Conservation (phyloP, 2,888 invertebrate genomes). For the Tachina fera region DNA sequence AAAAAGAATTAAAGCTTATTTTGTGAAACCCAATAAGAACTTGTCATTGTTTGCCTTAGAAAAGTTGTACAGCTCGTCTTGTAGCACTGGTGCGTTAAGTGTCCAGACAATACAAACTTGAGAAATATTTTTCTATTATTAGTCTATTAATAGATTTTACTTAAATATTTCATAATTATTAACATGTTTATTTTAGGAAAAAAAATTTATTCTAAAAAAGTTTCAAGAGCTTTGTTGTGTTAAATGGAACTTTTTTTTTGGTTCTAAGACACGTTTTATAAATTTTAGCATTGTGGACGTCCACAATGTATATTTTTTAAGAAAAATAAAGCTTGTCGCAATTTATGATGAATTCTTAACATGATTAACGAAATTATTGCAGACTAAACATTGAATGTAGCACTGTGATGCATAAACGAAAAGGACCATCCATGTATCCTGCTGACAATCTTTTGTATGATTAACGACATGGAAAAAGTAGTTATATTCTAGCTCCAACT, state of each 20-base stretch:
- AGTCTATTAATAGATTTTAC: background rate
- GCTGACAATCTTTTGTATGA: no score
- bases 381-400: no score
- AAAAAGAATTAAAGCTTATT: background rate
- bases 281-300: no score
- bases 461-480: no score
- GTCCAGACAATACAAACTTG: background rate
- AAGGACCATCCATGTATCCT: no score
- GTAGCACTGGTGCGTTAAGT: constrained; percentile 13
- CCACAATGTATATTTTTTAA: no score
- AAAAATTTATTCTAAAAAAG: background rate
- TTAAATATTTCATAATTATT: no score
- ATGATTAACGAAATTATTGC: no score
- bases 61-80: background rate
- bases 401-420: no score
- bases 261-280: background rate
- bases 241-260: background rate
- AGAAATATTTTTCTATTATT: constrained; percentile 22
- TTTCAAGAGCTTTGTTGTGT: background rate
- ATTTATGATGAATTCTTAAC: no score
- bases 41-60: background rate
- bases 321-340: no score
- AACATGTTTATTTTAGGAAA: background rate
- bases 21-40: background rate
- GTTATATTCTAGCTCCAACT: no score